Conservation (phyloP, 2,888 invertebrate species). For the Chrysopilus asiliformis region DNA sequence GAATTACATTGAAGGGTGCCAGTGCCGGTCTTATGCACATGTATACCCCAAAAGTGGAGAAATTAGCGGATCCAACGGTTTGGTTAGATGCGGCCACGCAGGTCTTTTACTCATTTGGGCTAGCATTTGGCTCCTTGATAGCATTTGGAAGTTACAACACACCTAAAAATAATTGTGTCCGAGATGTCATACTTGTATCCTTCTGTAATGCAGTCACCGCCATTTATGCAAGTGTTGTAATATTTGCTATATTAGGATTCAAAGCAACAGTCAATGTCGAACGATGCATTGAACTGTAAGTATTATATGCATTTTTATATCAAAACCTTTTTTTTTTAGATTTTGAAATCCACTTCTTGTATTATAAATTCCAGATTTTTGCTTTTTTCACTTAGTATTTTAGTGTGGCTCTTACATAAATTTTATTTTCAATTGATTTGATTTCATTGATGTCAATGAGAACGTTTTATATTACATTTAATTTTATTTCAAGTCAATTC, state of each 20-base stretch:
- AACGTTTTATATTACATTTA: too few relatives aligned
- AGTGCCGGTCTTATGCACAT: conserved; percentile 75
- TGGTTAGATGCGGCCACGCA: conserved; percentile 96
- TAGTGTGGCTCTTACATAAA: too few relatives aligned
- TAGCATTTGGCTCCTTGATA: conserved; percentile 89
- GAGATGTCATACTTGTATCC: conserved; percentile 81
- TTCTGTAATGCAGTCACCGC: conserved; percentile 88
- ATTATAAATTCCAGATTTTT: too few relatives aligned
- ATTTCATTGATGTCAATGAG: too few relatives aligned
- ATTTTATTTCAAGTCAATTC: too few relatives aligned
- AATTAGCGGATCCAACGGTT: conserved; percentile 72
- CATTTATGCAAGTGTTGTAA: conserved; percentile 87
- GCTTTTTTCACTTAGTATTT: too few relatives aligned
- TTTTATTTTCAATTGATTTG: too few relatives aligned
- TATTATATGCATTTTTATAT: conserved; percentile 14
- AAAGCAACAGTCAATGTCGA: conserved; percentile 87
- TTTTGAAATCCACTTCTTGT: too few relatives aligned
- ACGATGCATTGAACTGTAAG: conserved; percentile 62
- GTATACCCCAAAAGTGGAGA: conserved; percentile 87
- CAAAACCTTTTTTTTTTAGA: too few relatives aligned
- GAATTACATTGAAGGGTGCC: conserved; percentile 77
- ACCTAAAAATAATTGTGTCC: conserved; percentile 85
- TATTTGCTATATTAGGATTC: conserved; percentile 90
- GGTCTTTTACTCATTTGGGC: conserved; percentile 90
- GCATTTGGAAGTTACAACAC: conserved; percentile 94